A percentile compares a stretch with the other conserved stretches of the same genome.
These are phyloP conservation scores for Resseliella maxima DNA, from an alignment of 2,888 invertebrate genomes.

Conservation along the genomic window DNA sequence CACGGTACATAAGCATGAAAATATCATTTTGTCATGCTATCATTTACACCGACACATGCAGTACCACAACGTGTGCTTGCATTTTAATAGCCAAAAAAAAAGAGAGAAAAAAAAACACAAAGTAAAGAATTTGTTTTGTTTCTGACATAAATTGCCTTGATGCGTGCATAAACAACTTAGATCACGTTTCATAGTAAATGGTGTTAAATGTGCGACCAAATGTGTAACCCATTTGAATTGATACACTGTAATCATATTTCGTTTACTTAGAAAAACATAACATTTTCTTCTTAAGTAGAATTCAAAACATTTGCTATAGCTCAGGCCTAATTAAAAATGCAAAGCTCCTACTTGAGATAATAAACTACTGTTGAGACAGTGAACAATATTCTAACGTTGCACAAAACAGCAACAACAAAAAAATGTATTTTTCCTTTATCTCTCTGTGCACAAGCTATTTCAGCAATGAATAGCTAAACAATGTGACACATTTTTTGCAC, in stretches of 20 bases:
- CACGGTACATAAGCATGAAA: neutral
- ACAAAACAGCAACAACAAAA: neutral
- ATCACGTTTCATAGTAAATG: conserved; percentile 15
- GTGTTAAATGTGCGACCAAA: neutral
- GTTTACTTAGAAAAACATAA: neutral
- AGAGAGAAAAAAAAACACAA: neutral
- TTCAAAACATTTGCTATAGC: neutral
- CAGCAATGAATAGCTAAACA: too few species aligned
- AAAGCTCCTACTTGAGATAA: too few species aligned
- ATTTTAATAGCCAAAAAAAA: neutral
- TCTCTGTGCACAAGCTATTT: too few species aligned
- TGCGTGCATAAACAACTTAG: conserved; percentile 38
- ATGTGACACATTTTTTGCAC: too few species aligned
- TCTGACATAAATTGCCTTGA: neutral
- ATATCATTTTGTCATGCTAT: neutral
- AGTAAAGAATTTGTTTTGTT: neutral
- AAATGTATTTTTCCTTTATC: neutral
- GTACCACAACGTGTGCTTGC: conserved; percentile 15
- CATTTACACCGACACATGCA: conserved; percentile 17
- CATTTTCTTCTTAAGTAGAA: neutral
- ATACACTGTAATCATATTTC: neutral
- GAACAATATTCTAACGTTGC: too few species aligned
- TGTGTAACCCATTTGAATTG: neutral
- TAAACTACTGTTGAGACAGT: too few species aligned
- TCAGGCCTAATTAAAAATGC: too few species aligned